Conservation (phyloP, 2,888 invertebrate species). For the Lithophane ornitopus region DNA sequence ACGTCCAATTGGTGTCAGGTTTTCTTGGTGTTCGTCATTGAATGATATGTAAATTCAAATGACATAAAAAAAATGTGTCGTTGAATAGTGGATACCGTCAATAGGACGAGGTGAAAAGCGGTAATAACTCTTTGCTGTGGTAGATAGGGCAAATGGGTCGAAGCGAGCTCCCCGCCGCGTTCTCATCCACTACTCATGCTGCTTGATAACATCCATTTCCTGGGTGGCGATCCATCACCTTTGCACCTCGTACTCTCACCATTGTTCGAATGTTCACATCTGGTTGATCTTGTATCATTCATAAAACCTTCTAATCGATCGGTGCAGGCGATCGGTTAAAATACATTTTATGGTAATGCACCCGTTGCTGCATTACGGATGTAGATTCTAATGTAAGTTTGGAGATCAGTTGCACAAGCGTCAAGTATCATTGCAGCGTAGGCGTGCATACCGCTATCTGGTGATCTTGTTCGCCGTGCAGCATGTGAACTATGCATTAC, state of each 20-base stretch:
- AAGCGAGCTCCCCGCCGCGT: slow-evolving; percentile 76
- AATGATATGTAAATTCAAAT: slow-evolving; percentile 2
- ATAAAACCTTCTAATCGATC: slow-evolving; percentile 63
- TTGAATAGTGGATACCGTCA: slow-evolving; percentile 60
- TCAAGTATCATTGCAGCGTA: slow-evolving; percentile 81
- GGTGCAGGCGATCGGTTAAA: slow-evolving; percentile 72
- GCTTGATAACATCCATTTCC: slow-evolving; percentile 81
- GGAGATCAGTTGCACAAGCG: slow-evolving; percentile 80
- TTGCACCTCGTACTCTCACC: slow-evolving; percentile 79
- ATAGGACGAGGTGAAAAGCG: slow-evolving; percentile 61
- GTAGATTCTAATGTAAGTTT: slow-evolving; percentile 78
- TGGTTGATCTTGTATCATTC: slow-evolving; percentile 63
- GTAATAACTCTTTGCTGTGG: slow-evolving; percentile 64
- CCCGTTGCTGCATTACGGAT: slow-evolving; percentile 77
- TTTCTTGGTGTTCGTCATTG: background rate
- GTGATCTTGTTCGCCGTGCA: slow-evolving; percentile 61
- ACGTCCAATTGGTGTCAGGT: background rate
- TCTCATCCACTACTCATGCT: slow-evolving; percentile 70
- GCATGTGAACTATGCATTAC: slow-evolving; percentile 59
- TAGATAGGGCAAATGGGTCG: slow-evolving; percentile 71
- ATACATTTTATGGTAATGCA: slow-evolving; percentile 85
- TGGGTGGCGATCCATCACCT: slow-evolving; percentile 80
- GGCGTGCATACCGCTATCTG: slow-evolving; percentile 74
- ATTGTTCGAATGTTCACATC: slow-evolving; percentile 78
- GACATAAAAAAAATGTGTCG: too few species aligned